Evolutionary conservation across 2,113 vertebrate genomes (phyloP).

Genomic region (Athene cunicularia): DNA sequence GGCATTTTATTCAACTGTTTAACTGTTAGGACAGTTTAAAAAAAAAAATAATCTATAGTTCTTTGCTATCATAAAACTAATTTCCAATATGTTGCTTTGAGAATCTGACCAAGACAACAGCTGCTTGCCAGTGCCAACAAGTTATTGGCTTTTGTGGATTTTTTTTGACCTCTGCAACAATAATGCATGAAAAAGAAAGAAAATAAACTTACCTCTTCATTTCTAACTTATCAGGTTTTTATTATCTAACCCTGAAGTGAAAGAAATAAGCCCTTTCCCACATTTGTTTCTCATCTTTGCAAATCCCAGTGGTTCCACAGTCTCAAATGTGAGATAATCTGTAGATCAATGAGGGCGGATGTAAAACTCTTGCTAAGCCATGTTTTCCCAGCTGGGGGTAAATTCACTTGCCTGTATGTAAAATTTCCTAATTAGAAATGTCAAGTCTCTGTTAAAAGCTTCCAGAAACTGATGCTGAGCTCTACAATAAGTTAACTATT

Average conservation of each 20-base stretch:
- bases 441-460: slow-evolving; percentile 78
- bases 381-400: slow-evolving; percentile 92
- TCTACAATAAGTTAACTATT: slow-evolving; percentile 68
- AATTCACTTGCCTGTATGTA: slow-evolving; percentile 87
- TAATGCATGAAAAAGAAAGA: neutral
- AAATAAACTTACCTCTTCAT: slow-evolving; percentile 57
- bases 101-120: neutral
- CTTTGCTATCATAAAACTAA: neutral
- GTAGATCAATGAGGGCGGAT: slow-evolving; percentile 91
- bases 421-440: slow-evolving; percentile 84
- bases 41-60: neutral
- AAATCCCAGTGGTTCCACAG: slow-evolving; percentile 79
- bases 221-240: slow-evolving; percentile 66
- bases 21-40: neutral
- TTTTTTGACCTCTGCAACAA: slow-evolving; percentile 27
- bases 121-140: neutral
- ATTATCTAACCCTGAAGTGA: slow-evolving; percentile 72
- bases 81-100: slow-evolving; percentile 14
- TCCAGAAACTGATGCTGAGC: slow-evolving; percentile 63
- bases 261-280: slow-evolving; percentile 83
- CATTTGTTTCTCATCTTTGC: slow-evolving; percentile 78
- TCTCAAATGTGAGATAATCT: slow-evolving; percentile 90
- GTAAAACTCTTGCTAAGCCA: slow-evolving; percentile 91
- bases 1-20: neutral
- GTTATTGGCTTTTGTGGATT: neutral